phyloP scores from a whole-genome alignment of 1,140 invertebrate species.

The Heterodera carotae region DNA sequence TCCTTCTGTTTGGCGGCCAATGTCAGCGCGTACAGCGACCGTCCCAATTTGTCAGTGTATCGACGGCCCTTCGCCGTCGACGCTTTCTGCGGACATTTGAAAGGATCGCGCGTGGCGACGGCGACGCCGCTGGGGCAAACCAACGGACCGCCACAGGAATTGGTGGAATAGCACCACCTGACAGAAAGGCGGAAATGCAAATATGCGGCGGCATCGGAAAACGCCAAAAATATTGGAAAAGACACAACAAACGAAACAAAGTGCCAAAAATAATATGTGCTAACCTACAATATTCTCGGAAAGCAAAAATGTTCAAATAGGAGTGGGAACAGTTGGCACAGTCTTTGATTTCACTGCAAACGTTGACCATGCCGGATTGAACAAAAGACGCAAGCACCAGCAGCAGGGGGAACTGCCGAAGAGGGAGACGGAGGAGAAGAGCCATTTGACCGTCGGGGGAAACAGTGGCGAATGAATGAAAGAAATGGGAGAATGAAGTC shows the following conservation, averaged over 20 bases:
- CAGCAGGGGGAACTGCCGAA: neutral
- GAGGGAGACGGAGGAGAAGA: neutral
- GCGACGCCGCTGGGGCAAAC: conserved; percentile 57
- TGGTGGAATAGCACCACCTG: conserved; percentile 62
- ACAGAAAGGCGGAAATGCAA: conserved; percentile 7
- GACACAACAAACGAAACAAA: neutral
- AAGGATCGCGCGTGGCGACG: conserved; percentile 59
- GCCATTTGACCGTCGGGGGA: neutral
- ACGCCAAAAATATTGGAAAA: no score
- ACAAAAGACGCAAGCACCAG: neutral
- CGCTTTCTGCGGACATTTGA: conserved; percentile 61
- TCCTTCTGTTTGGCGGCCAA: conserved; percentile 55
- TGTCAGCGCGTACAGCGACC: conserved; percentile 59
- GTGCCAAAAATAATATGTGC: neutral
- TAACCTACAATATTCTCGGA: conserved; percentile 62
- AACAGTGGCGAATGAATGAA: no score
- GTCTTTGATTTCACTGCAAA: conserved; percentile 61
- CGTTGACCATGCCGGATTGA: conserved; percentile 55
- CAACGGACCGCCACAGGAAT: conserved; percentile 60
- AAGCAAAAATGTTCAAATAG: conserved; percentile 64
- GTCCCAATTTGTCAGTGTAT: conserved; percentile 63
- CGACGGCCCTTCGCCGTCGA: conserved; percentile 58
- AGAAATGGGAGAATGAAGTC: neutral
- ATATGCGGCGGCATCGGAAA: neutral
- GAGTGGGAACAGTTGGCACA: conserved; percentile 57